These are phyloP conservation scores for Plutomurus gul DNA, from an alignment of 1,140 invertebrate species.

Conservation along the genomic window DNA sequence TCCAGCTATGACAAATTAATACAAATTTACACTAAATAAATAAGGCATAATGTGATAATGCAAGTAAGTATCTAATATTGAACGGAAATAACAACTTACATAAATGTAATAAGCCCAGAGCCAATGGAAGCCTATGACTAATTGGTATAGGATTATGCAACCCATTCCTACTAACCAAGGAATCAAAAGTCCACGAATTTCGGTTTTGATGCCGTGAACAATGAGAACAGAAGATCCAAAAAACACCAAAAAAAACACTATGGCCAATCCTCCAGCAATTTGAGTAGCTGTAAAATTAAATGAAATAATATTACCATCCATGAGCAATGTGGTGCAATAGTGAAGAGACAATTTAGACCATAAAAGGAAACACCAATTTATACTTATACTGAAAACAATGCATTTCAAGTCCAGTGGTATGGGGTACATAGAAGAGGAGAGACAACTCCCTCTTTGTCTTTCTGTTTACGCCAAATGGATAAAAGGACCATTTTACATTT, in stretches of 20 bases:
- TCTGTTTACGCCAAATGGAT: too few relatives aligned
- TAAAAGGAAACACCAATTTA: too few relatives aligned
- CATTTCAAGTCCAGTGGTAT: neutral
- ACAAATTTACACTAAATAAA: constrained; percentile 26
- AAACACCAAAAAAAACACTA: constrained; percentile 72
- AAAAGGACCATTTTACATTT: too few relatives aligned
- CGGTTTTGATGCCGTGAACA: constrained; percentile 66
- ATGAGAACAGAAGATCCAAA: constrained; percentile 70
- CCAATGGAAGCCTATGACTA: constrained; percentile 79
- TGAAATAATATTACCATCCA: neutral
- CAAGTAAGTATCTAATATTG: neutral
- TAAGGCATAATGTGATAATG: neutral
- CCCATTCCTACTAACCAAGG: constrained; percentile 78
- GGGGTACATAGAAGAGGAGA: neutral
- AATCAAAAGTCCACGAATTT: constrained; percentile 75
- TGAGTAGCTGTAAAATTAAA: constrained; percentile 68
- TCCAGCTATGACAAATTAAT: constrained; percentile 69
- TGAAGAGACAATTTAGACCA: too few relatives aligned
- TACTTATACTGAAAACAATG: neutral
- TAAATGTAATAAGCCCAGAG: constrained; percentile 86
- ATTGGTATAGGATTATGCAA: constrained; percentile 73
- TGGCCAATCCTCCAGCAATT: constrained; percentile 71
- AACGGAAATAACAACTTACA: constrained; percentile 65
- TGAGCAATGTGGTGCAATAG: too few relatives aligned
- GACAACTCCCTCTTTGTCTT: too few relatives aligned